These are phyloP conservation scores for Venustoraphidia nigricollis DNA, from an alignment of 2,888 invertebrate genomes.

Conservation along the genomic window DNA sequence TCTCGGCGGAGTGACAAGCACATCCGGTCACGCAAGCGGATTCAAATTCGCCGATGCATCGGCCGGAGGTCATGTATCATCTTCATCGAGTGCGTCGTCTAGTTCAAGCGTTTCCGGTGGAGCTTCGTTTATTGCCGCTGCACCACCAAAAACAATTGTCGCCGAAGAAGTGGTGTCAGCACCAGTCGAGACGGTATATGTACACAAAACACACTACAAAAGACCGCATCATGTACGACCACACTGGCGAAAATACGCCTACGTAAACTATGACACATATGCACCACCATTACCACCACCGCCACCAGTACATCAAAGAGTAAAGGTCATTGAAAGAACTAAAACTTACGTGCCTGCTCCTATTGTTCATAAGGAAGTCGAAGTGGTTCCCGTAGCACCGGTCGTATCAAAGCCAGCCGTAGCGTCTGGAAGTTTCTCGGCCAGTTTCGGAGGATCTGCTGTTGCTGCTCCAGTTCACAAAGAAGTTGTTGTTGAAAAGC, in stretches of 20 bases:
- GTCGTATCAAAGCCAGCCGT: constrained; percentile 15
- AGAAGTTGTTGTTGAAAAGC: neutral
- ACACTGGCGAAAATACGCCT: no score
- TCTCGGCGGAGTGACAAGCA: constrained; percentile 31
- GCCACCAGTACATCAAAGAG: no score
- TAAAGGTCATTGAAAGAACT: no score
- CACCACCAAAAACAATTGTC: neutral
- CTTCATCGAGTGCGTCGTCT: neutral
- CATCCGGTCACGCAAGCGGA: constrained; percentile 19
- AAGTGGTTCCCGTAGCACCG: constrained; percentile 7
- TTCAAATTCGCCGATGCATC: constrained; percentile 16
- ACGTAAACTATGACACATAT: no score
- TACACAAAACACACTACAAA: no score
- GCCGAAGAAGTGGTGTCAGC: neutral
- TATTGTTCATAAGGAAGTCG: constrained; percentile 13
- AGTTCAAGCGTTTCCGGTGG: neutral
- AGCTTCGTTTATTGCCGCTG: neutral
- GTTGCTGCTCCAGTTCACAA: neutral
- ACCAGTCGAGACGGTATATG: neutral
- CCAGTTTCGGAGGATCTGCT: neutral
- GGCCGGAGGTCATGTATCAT: constrained; percentile 8
- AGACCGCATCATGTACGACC: no score
- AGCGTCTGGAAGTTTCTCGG: neutral
- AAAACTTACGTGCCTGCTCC: constrained; percentile 7
- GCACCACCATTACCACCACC: no score